phyloP scores from a whole-genome alignment of 2,888 invertebrate genomes.

The Conops quadrifasciatus region DNA sequence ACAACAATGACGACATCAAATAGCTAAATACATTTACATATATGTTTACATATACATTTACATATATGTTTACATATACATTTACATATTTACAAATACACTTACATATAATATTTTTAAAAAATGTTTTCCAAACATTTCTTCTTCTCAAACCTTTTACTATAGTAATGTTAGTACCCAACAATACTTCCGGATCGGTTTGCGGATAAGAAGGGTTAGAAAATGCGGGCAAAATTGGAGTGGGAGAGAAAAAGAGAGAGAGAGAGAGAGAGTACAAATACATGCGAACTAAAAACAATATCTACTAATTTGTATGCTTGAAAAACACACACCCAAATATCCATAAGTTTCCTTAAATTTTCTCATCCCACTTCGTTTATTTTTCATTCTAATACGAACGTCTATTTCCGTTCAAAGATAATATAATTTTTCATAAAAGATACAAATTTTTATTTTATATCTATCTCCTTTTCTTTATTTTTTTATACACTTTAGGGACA shows the following conservation, averaged over 20 bases:
- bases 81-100: constrained; percentile 43
- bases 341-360: too few relatives aligned
- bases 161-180: constrained; percentile 36
- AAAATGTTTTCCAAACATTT: constrained; percentile 52
- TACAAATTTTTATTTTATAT: constrained; percentile 49
- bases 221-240: not conserved
- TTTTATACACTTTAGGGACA: constrained; percentile 7
- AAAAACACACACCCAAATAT: constrained; percentile 30
- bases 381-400: constrained; percentile 43
- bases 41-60: constrained; percentile 40
- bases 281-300: too few relatives aligned
- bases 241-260: not conserved
- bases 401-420: constrained; percentile 56
- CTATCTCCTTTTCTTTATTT: not conserved
- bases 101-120: constrained; percentile 30
- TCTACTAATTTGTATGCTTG: constrained; percentile 33
- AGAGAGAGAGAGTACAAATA: not conserved
- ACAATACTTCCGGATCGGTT: constrained; percentile 51
- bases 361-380: too few relatives aligned
- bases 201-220: not conserved
- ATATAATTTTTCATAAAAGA: constrained; percentile 54
- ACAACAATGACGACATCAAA: constrained; percentile 14
- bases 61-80: constrained; percentile 31
- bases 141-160: constrained; percentile 42
- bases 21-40: constrained; percentile 45